Evolutionary conservation across 2,888 invertebrate genomes (phyloP).

Genomic region (Elmis aenea): DNA sequence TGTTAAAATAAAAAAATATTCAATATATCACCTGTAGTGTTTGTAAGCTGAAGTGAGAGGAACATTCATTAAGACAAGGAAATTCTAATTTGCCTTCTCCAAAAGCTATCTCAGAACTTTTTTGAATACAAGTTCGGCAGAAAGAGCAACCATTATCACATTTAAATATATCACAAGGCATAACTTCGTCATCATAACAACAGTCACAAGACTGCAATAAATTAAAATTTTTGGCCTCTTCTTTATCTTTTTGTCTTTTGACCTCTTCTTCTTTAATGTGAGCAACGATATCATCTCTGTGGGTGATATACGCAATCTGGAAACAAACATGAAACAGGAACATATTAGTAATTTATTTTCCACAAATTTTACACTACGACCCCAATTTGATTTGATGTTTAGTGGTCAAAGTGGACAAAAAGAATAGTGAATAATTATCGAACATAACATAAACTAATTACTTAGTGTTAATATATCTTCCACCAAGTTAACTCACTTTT

Average conservation of each 20-base stretch:
- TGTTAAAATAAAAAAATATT: too few relatives aligned
- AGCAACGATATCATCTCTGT: slow-evolving; percentile 33
- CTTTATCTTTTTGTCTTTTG: slow-evolving; percentile 22
- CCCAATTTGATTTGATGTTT: too few relatives aligned
- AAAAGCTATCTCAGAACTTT: slow-evolving; percentile 41
- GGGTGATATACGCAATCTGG: slow-evolving; percentile 30
- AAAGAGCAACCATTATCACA: slow-evolving; percentile 48
- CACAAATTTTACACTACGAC: slow-evolving; percentile 36
- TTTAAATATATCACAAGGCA: slow-evolving; percentile 41
- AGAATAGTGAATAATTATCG: too few relatives aligned
- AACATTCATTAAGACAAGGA: slow-evolving; percentile 46
- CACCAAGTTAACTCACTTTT: too few relatives aligned
- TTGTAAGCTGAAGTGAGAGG: slow-evolving; percentile 36
- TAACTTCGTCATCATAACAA: slow-evolving; percentile 52
- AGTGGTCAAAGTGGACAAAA: too few relatives aligned
- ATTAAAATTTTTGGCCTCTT: slow-evolving; percentile 38
- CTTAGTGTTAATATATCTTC: background rate
- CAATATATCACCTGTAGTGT: slow-evolving; percentile 34
- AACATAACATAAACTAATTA: too few relatives aligned
- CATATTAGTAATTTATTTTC: slow-evolving; percentile 18
- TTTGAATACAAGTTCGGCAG: slow-evolving; percentile 45
- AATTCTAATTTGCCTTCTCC: slow-evolving; percentile 44
- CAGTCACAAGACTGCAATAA: slow-evolving; percentile 50
- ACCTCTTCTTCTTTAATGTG: slow-evolving; percentile 27
- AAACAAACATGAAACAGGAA: slow-evolving; percentile 32